Conservation (phyloP, 2,888 invertebrate species). For the Timandra comae region DNA sequence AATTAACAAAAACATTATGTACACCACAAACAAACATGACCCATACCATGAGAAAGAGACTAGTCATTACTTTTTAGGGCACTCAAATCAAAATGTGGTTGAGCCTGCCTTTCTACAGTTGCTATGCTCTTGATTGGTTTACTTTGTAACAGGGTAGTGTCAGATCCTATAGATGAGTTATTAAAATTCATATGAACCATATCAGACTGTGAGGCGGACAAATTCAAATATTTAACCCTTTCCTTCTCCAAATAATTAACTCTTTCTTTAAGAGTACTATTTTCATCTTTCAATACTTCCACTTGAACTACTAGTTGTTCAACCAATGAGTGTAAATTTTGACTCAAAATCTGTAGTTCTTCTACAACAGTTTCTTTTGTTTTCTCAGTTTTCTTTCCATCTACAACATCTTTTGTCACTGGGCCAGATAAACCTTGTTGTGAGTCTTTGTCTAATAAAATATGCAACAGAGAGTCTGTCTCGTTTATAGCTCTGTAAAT, state of each 20-base stretch:
- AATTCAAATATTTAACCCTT: slow-evolving; percentile 59
- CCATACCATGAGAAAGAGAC: too few species aligned
- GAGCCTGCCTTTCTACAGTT: slow-evolving; percentile 27
- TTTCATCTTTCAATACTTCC: slow-evolving; percentile 81
- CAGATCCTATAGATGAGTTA: slow-evolving; percentile 11
- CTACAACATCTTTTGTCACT: slow-evolving; percentile 31
- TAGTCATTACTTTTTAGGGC: slow-evolving; percentile 42
- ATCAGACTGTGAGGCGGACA: slow-evolving; percentile 41
- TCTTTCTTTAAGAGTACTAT: slow-evolving; percentile 74
- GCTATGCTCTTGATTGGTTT: slow-evolving; percentile 24
- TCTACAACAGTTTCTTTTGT: slow-evolving; percentile 79
- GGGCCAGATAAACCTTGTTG: slow-evolving; percentile 32
- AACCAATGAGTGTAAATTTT: slow-evolving; percentile 72
- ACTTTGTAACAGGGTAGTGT: slow-evolving; percentile 22
- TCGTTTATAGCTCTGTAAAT: slow-evolving; percentile 82
- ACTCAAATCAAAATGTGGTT: slow-evolving; percentile 54
- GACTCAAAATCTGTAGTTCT: slow-evolving; percentile 80
- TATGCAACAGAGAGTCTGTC: slow-evolving; percentile 78
- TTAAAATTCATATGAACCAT: slow-evolving; percentile 23
- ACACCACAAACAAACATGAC: too few species aligned
- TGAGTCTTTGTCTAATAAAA: slow-evolving; percentile 43
- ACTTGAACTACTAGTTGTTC: slow-evolving; percentile 79
- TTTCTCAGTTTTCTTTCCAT: slow-evolving; percentile 77
- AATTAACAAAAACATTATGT: too few species aligned
- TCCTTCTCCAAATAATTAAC: slow-evolving; percentile 76